phyloP scores from a whole-genome alignment of 1,140 invertebrate species.

The Pseudoatta argentina region DNA sequence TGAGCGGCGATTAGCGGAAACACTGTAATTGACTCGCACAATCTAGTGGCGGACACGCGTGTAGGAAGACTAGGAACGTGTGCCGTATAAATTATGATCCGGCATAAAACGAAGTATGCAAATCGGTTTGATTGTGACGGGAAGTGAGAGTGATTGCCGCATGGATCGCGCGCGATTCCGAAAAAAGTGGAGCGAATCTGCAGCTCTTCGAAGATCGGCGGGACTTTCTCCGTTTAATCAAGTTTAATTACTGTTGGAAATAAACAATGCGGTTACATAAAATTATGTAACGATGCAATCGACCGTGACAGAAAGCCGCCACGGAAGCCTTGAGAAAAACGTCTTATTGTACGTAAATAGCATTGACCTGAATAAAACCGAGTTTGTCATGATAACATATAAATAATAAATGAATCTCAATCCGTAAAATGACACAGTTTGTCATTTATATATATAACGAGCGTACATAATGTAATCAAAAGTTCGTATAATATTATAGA shows the following conservation, averaged over 20 bases:
- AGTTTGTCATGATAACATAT: neutral
- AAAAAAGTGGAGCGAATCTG: slow-evolving; percentile 19
- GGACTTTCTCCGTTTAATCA: slow-evolving; percentile 21
- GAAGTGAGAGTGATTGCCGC: slow-evolving; percentile 55
- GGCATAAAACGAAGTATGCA: slow-evolving; percentile 43
- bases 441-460: neutral
- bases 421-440: neutral
- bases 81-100: slow-evolving; percentile 43
- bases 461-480: neutral
- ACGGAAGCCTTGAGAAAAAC: neutral
- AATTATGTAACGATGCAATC: slow-evolving; percentile 30
- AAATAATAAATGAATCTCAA: neutral
- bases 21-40: slow-evolving; percentile 53
- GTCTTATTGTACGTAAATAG: neutral
- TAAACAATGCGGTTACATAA: slow-evolving; percentile 40
- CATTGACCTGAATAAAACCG: neutral
- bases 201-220: neutral
- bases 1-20: slow-evolving; percentile 35
- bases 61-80: slow-evolving; percentile 3
- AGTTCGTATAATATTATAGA: no score
- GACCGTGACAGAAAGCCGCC: neutral
- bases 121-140: slow-evolving; percentile 34
- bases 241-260: slow-evolving; percentile 37
- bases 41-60: slow-evolving; percentile 26
- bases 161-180: slow-evolving; percentile 42